Evolutionary conservation across 2,888 invertebrate species (phyloP), one percentile per base, ranked within the genome.

Genomic region (Acleris cristana): DNA sequence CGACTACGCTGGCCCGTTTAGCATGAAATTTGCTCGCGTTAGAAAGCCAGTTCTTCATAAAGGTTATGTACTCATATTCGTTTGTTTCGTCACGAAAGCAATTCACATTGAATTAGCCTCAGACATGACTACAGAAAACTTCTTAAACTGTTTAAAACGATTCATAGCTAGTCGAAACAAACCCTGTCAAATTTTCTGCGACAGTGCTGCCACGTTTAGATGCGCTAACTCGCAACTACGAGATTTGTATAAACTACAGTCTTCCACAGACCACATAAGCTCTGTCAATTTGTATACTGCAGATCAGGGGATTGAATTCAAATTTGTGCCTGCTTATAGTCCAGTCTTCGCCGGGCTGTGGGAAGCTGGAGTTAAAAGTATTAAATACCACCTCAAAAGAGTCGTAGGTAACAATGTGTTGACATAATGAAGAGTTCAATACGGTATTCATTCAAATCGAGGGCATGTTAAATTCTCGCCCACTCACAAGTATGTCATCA

Each of bases 31-130:
- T 18, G 26, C 18, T 18, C 45, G 58, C 6, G 48, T 58, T 12
- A 58, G 58, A 12, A 58, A 58, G 12, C 58, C 48, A 18, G 18
- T 48, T 12, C 23, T 26, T 26, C 48, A 26, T 6, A 58, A 58
- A 7, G 58, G 48, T 10, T 34, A 58, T 48, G 18, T 49, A 10
- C 26, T 30, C 5, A 48, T 49, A n/a, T 58, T 48, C 45, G 58
- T 58, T 6, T 58, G 58, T n/a, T 58, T 58, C n/a, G 48, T 48
- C n/a, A 58, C 58, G 18, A 58, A 58, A 18, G 58, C 58, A 7
- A 26, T 58, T 5, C 48, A 58, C 26, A 58, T 58, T 34, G 34
- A 34, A 34, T 34, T 34, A 34, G 34, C 34, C 34, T 34, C 34
- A 10, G 34, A 34, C 34, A 34, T 34, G 34, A 34, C 34, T 34